Evolutionary conservation across 1,140 invertebrate species (phyloP), one percentile per base, ranked within the genome.

Genomic region (Neotoxoptera formosana): DNA sequence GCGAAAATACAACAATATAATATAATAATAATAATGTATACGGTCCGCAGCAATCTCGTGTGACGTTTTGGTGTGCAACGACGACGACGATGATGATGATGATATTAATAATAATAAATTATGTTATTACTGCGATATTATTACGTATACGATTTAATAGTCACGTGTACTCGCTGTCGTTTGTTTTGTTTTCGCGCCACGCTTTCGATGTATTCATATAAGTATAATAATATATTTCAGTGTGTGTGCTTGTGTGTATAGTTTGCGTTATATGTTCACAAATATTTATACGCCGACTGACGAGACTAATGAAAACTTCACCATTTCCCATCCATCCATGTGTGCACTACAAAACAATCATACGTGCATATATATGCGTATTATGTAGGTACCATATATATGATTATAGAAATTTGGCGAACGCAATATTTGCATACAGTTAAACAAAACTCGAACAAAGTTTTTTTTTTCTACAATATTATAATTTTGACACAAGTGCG

Each of bases 241-340:
- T 60, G 25, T 14, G 60, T 14, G 9, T 60, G 2, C 30, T 7
- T 60, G 25, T n/a, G 30, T n/a, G 60, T 30, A 25, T 14, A 30
- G 30, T 67, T 67, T 67, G 30, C 9, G 60, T 67, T 67, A n/a
- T 67, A 67, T 67, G 60, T 67, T 67, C 60, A 67, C 60, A 67
- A 67, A 67, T 67, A n/a, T 67, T n/a, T 67, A 67, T 67, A 30
- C 60, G 30, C 30, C 60, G 60, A 67, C 60, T 67, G 60, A 67
- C 60, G 60, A 67, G 60, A 67, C 60, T 67, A 67, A 67, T 67
- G 60, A 67, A 67, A 67, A 67, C 60, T 67, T 67, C 30, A 67
- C 60, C 30, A 67, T 14, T 67, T 67, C 60, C 60, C 60, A 67
- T n/a, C 25, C 60, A 4, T 11, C 60, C 30, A 67, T 67, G 60